Base-by-base conservation (phyloP, 2,888 invertebrate genomes). In the Oligia strigilis region DNA sequence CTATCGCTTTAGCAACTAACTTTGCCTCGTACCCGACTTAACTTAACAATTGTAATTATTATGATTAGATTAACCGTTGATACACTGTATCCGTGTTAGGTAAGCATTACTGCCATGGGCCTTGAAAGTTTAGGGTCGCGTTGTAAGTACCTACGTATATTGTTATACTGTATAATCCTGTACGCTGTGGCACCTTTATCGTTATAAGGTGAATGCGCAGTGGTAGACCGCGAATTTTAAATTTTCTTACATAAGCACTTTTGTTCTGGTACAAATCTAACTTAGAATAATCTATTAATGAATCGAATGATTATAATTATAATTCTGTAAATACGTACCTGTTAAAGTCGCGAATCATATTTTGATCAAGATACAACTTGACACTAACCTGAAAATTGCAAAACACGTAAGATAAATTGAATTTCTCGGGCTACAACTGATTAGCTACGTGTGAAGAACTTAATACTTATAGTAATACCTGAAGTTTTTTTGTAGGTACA, bases 21-120 rank as follows among this genome's bases (percentile, higher is more conserved):
- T 82, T 72, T 8, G 67, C 29, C 23, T n/a, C 66, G 67, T 67
- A 77, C 55, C 40, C 60, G 23, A 60, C 49, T 72, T 82, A 84
- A 65, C 71, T 75, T 49, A 69, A 67, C 64, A 75, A 83, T 81
- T 46, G 64, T 85, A 72, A 81, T 83, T 81, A 85, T 72, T 72
- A 60, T 64, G 46, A 83, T 83, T 72, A 75, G 75, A 83, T 83
- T 83, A 85, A 43, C 72, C 46, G 64, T 81, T 81, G 75, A 85
- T 83, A 81, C 72, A 40, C 70, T 23, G 36, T 85, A 85, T 81
- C 75, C 36, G 62, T 75, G 67, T 69, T 69, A 11, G 64, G 29
- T 69, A 52, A 49, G 23, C 43, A 17, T 79, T 40, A 83, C 46
- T 72, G 23, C 40, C 55, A 69, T 49, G 36, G 8, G 29, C 78